Evolutionary conservation across 53 echinoderm and acorn worm genomes (phyloP), one percentile per base, ranked within the genome.

Genomic region (Zoroaster sp.): DNA sequence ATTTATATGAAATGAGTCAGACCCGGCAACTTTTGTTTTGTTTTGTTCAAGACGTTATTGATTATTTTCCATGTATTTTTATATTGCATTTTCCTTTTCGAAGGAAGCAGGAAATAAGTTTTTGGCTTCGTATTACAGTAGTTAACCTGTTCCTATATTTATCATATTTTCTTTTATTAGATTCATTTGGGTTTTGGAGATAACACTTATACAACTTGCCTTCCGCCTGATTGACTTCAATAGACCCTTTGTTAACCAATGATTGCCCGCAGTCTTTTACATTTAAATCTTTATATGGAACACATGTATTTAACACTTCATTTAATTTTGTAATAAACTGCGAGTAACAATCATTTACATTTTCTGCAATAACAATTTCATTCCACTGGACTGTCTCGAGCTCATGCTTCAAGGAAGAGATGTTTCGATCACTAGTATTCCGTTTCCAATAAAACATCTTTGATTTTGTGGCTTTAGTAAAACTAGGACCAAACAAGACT

Each of bases 31-130:
- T n/a, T n/a, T n/a, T n/a, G n/a, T n/a, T n/a, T n/a, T n/a, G n/a
- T 69, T 69, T 33, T 31, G 3, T 69, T 69, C 4, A 69, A 3
- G 69, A 69, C 69, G 2, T 69, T 34, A 69, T 69, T 69, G 34
- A 69, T 2, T 69, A 69, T 34, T 69, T 69, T 69, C 69, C 69
- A 69, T 69, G 69, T 69, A 69, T 69, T 69, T 69, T 69, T 69
- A 33, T 32, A 34, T 3, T 69, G 6, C 35, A 34, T 69, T 69
- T 69, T 69, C 6, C 34, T 34, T 69, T 34, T 69, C 69, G 34
- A 34, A 69, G 1, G 4, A 4, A 32, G n/a, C n/a, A n/a, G n/a
- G n/a, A n/a, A n/a, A n/a, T n/a, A n/a, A n/a, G n/a, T n/a, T n/a
- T n/a, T n/a, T n/a, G n/a, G n/a, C n/a, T n/a, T n/a, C n/a, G n/a